Evolutionary conservation across 2,113 vertebrate species (phyloP), one percentile per base, ranked within the genome.

Genomic region (Crotophaga sulcirostris): DNA sequence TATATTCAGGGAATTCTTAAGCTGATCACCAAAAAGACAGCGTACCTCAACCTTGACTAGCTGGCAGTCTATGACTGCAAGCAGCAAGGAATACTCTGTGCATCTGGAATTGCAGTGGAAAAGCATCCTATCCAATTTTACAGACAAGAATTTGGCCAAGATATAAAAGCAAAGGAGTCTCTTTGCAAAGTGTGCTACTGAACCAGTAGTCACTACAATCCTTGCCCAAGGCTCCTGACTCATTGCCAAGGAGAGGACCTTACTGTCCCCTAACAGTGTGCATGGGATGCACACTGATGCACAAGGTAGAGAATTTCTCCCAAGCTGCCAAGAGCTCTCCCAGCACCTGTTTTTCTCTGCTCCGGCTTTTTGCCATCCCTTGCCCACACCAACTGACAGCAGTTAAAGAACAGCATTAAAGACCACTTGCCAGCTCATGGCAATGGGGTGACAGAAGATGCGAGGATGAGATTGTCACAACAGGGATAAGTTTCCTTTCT

Each of bases 221-320:
- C 23, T 36, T 56, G 76, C 60, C 85, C 69, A n/a, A 56, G 21
- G 26, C 54, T 81, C 63, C 76, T 69, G 60, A 94, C 47, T 91
- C 76, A 89, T 78, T 1, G 1, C 2, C 2, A 26, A 58, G 31
- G 44, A 60, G 28, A 72, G 25, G 23, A 84, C 13, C 83, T 92
- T 88, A 36, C 8, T 0, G 0, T 87, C 85, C 68, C 52, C 47
- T 20, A 36, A 67, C 6, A 2, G 79, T 0, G 0, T 0, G 3
- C 0, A 2, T 42, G 34, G 25, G 75, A 70, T 0, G 0, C 79
- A 85, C 1, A 6, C 51, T 86, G 72, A 90, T 84, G 84, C 59
- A 90, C 2, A 2, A 77, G 24, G 78, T 5, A 47, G 77, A 80
- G 66, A 91, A 90, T 84, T 59, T 63, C 64, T 69, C 21, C 28